Evolutionary conservation across 2,888 invertebrate species (phyloP).

Genomic region (Blomia tropicalis): DNA sequence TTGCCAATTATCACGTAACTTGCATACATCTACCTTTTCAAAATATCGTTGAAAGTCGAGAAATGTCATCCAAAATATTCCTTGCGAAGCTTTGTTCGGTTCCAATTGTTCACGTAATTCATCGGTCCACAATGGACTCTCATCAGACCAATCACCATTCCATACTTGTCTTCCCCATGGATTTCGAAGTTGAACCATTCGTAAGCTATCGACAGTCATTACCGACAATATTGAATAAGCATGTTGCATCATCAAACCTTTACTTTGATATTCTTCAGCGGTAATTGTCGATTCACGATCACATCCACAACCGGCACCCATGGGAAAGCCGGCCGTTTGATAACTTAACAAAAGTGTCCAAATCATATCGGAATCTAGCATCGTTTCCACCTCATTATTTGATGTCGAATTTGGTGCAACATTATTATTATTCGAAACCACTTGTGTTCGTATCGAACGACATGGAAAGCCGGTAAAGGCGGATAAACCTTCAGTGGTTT

Average conservation of each 20-base stretch:
- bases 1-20: no score
- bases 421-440: background rate
- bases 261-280: conserved; percentile 73
- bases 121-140: conserved; percentile 55
- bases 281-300: conserved; percentile 68
- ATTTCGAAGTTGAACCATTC: conserved; percentile 64
- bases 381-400: no score
- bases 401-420: conserved; percentile 42
- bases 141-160: conserved; percentile 84
- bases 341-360: conserved; percentile 85
- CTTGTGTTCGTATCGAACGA: conserved; percentile 78
- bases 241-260: conserved; percentile 70
- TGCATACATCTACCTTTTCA: conserved; percentile 62
- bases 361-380: conserved; percentile 74
- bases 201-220: conserved; percentile 52
- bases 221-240: conserved; percentile 98
- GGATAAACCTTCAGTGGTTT: conserved; percentile 86
- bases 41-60: no score
- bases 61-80: no score
- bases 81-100: no score
- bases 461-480: conserved; percentile 89
- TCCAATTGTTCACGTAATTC: no score
- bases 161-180: conserved; percentile 98
- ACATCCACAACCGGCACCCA: conserved; percentile 96
- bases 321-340: conserved; percentile 77